phyloP scores from a whole-genome alignment of 2,888 invertebrate genomes.

The Drosophila setosimentum region DNA sequence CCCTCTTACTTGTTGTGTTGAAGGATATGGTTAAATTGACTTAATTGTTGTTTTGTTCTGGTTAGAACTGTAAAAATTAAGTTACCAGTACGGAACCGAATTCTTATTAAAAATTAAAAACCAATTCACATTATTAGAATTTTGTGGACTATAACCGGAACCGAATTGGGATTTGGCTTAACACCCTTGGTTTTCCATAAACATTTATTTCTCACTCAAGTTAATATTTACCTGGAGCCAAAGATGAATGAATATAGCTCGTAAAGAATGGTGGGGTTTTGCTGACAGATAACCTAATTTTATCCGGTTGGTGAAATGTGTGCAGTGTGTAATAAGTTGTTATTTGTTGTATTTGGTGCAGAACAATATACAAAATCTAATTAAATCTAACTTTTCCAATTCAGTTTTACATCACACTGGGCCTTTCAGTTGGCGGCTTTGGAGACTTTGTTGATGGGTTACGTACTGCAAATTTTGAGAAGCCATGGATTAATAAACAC shows the following conservation, averaged over 20 bases:
- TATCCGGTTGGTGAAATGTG: not conserved
- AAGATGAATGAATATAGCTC: not conserved
- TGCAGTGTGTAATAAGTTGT: not conserved
- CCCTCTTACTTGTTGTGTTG: too few species aligned
- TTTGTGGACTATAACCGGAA: too few species aligned
- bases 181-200: too few species aligned
- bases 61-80: too few species aligned
- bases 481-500: conserved; percentile 91
- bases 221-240: too few species aligned
- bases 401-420: conserved; percentile 91
- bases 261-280: not conserved
- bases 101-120: too few species aligned
- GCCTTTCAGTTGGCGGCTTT: conserved; percentile 91
- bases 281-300: not conserved
- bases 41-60: too few species aligned
- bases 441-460: conserved; percentile 88
- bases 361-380: not conserved
- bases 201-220: too few species aligned
- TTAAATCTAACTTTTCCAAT: conserved; percentile 11
- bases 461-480: conserved; percentile 79
- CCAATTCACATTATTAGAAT: too few species aligned
- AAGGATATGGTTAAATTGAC: too few species aligned
- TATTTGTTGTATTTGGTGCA: not conserved
- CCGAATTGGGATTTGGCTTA: too few species aligned
- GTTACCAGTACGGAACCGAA: too few species aligned